Evolutionary conservation across 2,888 invertebrate species (phyloP), one percentile per base, ranked within the genome.

Genomic region (Slavum lentiscoides): DNA sequence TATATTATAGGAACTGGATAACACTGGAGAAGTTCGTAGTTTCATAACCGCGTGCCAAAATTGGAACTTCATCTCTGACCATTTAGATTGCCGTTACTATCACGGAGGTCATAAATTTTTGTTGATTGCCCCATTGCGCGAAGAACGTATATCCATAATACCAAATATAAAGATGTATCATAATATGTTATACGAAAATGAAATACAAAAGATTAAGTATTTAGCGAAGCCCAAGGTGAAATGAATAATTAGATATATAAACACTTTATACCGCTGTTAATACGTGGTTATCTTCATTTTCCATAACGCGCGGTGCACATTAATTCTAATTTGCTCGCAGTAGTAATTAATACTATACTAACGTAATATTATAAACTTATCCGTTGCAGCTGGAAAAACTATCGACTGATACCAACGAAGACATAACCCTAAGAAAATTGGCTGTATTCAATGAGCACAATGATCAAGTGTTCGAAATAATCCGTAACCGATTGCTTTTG

Each of bases 211-310:
- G 19, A 67, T 75, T 21, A 75, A 75, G 43, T 7, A 58, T 13
- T 19, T 75, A 19, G 67, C 74, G 1, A 75, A 58, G 17, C 66
- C 66, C 2, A 67, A 75, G 74, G 74, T 75, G 67, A 74, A 66
- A 19, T 74, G 30, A 30, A 2, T 49, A 19, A 43, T 30, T 13
- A 1, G 7, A 43, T 43, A 43, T 43, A 9, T 43, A 43, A 5
- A 43, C 43, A 43, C 7, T 43, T 43, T 6, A 6, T 9, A 43
- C 43, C 43, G n/a, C n/a, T 39, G 39, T 39, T 39, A 39, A 39
- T 7, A 39, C 39, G 43, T 9, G 43, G 30, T 4, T 30, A 30
- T 30, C 4, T 30, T 30, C 30, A 30, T 30, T 2, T 30, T 30
- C 30, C 30, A 30, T 30, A 30, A 30, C 30, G 30, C 30, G 30